Evolutionary conservation across 2,113 vertebrate species (phyloP).

Genomic region (Rhagologus leucostigma): DNA sequence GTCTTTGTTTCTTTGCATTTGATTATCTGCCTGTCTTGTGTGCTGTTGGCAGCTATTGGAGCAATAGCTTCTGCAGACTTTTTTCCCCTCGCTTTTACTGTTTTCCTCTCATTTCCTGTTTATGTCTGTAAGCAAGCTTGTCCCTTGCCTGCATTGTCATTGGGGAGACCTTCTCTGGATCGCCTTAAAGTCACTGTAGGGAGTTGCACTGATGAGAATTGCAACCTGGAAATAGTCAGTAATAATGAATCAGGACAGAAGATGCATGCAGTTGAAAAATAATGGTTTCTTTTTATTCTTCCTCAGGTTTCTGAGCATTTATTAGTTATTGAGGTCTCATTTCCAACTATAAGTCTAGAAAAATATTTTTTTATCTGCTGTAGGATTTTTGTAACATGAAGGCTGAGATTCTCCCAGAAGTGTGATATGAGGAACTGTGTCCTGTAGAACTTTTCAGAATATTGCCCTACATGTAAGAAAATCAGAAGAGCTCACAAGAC

Average conservation of each 20-base stretch:
- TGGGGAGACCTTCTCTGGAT: neutral
- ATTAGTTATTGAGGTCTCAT: neutral
- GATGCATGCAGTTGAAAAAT: neutral
- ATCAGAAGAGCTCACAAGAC: neutral
- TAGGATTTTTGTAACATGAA: neutral
- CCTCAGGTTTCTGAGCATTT: neutral
- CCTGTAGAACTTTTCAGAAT: neutral
- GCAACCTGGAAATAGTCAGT: neutral
- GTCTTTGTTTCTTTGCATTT: neutral
- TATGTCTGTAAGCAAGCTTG: neutral
- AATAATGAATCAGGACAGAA: neutral
- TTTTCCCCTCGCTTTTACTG: neutral
- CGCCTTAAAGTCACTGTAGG: neutral
- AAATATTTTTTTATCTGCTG: neutral
- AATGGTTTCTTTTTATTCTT: neutral
- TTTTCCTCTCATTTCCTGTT: conserved; percentile 34
- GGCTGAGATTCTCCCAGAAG: neutral
- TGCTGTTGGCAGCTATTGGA: neutral
- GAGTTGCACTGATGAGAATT: neutral
- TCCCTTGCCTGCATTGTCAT: neutral
- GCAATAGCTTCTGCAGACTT: neutral
- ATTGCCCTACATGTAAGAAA: neutral
- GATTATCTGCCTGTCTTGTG: neutral
- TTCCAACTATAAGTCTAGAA: neutral
- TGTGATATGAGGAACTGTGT: neutral